Conservation (phyloP, 2,113 vertebrate genomes). For the Struthidea cinerea region DNA sequence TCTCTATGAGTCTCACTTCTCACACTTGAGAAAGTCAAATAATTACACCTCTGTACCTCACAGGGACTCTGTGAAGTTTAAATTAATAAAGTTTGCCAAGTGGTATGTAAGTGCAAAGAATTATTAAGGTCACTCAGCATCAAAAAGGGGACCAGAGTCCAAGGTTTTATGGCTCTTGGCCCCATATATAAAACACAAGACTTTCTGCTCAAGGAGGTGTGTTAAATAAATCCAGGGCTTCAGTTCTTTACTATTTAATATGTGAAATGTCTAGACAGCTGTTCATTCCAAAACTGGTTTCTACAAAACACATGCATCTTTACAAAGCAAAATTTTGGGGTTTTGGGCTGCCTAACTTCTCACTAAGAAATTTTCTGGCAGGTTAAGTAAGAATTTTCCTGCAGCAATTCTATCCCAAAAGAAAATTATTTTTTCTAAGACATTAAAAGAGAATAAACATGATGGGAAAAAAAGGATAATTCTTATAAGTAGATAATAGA, state of each 20-base stretch:
- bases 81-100: constrained; percentile 31
- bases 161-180: background rate
- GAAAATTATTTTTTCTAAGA: background rate
- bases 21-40: constrained; percentile 14
- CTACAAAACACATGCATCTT: background rate
- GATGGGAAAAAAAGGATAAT: background rate
- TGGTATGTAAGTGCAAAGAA: background rate
- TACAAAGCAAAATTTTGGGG: background rate
- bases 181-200: background rate
- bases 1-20: background rate
- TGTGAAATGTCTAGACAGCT: background rate
- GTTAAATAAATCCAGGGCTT: background rate
- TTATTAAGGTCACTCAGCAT: constrained; percentile 5
- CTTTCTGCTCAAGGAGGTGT: background rate
- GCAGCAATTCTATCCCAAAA: background rate
- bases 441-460: background rate
- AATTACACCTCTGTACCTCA: constrained; percentile 17
- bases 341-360: background rate
- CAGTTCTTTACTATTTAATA: background rate
- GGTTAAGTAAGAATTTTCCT: background rate
- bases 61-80: background rate
- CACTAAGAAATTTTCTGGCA: background rate
- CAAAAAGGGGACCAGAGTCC: background rate
- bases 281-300: background rate
- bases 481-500: background rate